A percentile compares a stretch with the other conserved stretches of the same genome.
Conservation (phyloP, 2,888 invertebrate species). For the Leptopilina drosophilae region DNA sequence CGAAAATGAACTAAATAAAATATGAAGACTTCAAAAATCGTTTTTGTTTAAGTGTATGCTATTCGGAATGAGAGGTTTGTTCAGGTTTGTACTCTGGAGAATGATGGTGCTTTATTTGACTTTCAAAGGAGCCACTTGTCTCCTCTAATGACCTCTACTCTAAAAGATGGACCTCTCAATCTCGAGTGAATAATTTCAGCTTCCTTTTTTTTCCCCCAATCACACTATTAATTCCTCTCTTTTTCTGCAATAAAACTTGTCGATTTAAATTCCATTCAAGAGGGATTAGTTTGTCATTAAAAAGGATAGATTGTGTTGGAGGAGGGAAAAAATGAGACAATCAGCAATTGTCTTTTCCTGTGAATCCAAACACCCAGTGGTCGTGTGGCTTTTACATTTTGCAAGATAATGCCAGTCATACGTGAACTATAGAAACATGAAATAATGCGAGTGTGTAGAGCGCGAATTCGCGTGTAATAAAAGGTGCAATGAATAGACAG, state of each 20-base stretch:
- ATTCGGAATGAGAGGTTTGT: background rate
- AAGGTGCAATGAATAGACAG: slow-evolving; percentile 45
- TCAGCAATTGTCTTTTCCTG: background rate
- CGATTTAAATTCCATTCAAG: background rate
- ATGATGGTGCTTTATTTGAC: slow-evolving; percentile 14
- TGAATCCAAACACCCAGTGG: slow-evolving; percentile 41
- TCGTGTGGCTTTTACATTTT: slow-evolving; percentile 56
- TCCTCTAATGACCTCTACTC: background rate
- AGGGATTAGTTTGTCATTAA: background rate
- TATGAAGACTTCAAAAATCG: no score
- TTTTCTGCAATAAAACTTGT: background rate
- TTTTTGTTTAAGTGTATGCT: no score
- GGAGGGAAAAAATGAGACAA: background rate
- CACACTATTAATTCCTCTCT: background rate
- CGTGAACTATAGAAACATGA: slow-evolving; percentile 55
- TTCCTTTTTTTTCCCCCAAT: no score
- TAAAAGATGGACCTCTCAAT: background rate
- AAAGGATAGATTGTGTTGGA: no score
- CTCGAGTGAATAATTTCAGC: background rate
- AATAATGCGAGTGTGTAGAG: slow-evolving; percentile 51
- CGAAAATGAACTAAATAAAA: no score
- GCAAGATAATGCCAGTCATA: slow-evolving; percentile 64
- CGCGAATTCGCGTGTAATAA: slow-evolving; percentile 49
- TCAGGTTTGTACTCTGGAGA: background rate
- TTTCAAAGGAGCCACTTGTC: slow-evolving; percentile 22